Base-by-base conservation (phyloP, 2,797 vertebrate genomes). In the Crypturellus tataupa region DNA sequence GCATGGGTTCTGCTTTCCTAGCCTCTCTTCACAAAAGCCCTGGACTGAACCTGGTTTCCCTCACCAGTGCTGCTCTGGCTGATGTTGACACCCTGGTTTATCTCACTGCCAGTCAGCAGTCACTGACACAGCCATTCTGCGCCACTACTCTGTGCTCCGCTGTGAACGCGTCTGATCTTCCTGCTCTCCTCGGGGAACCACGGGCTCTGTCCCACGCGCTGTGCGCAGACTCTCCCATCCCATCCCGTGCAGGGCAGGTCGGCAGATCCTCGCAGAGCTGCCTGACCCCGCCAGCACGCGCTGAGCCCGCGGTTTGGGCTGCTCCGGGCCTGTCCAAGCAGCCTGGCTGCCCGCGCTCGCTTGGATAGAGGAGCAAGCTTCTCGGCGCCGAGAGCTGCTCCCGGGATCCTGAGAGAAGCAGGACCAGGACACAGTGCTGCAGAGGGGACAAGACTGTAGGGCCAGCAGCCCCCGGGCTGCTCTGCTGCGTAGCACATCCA, bases 21-120 rank as follows among this genome's bases (percentile, higher is more conserved):
- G 23, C 23, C 27, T 76, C 72, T 93, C 81, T 91, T 92, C 70
- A 24, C 42, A 65, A n/a, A 9, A 55, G 64, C 56, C 20, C 76
- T 64, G 67, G 73, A 8, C 20, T 79, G 67, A 44, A 12, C 51
- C 77, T 64, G 77, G 70, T 63, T 55, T 59, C 39, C 10, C 49
- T 40, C 62, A 44, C 46, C 29, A 85, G 55, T 65, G 78, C 39
- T 53, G 67, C 25, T 2, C 71, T 33, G 40, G 25, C 70, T 94
- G 53, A 27, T 83, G 80, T 51, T 63, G 84, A 20, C 83, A 76
- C 79, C n/a, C 69, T 85, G 82, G 49, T 63, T 90, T 91, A n/a
- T n/a, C 55, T 56, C n/a, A 56, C 89, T 51, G 42, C 9, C 10
- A 17, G 42, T 33, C 31, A n/a, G 20, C 59, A 37, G 59, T 62